Base-by-base conservation (phyloP, 1,140 invertebrate genomes). In the Drosophila navojoa region DNA sequence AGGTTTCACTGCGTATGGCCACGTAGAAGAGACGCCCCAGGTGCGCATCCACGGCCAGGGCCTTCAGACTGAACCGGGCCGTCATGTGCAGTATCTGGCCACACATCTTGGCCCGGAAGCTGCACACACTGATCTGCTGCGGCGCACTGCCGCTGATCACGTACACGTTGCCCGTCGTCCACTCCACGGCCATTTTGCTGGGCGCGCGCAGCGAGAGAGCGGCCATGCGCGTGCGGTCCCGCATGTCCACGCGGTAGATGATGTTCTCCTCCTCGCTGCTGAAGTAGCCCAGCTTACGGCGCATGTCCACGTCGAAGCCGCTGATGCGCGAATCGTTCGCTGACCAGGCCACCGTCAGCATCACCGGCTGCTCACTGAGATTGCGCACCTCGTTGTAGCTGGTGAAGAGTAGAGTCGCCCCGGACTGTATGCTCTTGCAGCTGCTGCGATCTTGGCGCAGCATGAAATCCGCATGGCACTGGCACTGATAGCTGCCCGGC, bases 101-200 rank as follows among this genome's bases (percentile, higher is more conserved):
- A 64, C 95, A 95, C 45, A 92, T 92, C 76, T 93, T 92, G 44
- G 92, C 91, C 0, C 89, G 77, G 40, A 95, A 93, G 64, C 93
- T 93, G 70, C 95, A 96, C 0, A 94, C 93, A 54, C 93, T 85
- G 3, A 95, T 92, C 32, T 91, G 92, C 2, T 79, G 82, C 0
- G 55, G 38, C 2, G 81, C 77, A 4, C 93, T 93, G 42, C 93
- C 94, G 81, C 96, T 95, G 59, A 95, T 94, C 86, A 95, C 96
- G 81, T 97, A 97, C 1, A 97, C 92, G 77, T 97, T 97, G 13
- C 94, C 86, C 2, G 84, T 73, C 11, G 96, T 92, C 96, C 96
- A 97, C 84, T 97, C 96, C 5, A 97, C 93, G 0, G 95, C 94
- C 16, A 97, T 80, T 71, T 95, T 94, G 70, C 94, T 94, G 0